Evolutionary conservation across 2,797 vertebrate genomes (phyloP).

Genomic region (Adelosebastes latens): DNA sequence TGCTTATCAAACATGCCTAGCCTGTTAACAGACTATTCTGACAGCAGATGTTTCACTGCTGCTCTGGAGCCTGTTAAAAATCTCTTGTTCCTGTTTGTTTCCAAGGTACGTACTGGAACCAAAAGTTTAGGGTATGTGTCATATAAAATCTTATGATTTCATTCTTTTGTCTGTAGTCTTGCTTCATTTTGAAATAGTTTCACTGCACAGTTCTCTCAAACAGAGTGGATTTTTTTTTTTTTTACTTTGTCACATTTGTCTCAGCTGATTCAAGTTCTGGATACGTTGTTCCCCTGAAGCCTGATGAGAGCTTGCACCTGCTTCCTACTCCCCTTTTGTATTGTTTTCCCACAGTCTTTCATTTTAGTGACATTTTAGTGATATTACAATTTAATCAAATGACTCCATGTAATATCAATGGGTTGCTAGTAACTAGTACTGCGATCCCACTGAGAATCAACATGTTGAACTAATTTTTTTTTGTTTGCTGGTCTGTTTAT

Average conservation of each 20-base stretch:
- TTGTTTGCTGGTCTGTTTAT: background rate
- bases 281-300: background rate
- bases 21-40: conserved; percentile 5
- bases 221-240: background rate
- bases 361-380: background rate
- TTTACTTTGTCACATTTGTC: background rate
- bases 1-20: conserved; percentile 41
- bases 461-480: background rate
- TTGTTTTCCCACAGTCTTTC: background rate
- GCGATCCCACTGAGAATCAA: background rate
- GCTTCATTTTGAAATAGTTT: background rate
- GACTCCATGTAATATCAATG: background rate
- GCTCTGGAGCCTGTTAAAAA: background rate
- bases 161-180: background rate
- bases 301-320: background rate
- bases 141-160: background rate
- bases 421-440: background rate
- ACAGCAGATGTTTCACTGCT: conserved; percentile 20
- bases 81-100: background rate
- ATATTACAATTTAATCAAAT: background rate
- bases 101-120: background rate
- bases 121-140: background rate
- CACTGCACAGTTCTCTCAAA: background rate
- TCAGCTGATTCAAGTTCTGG: background rate
- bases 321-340: background rate